Evolutionary conservation across 2,113 vertebrate genomes (phyloP).

Genomic region (Brachypodius melanocephalos): DNA sequence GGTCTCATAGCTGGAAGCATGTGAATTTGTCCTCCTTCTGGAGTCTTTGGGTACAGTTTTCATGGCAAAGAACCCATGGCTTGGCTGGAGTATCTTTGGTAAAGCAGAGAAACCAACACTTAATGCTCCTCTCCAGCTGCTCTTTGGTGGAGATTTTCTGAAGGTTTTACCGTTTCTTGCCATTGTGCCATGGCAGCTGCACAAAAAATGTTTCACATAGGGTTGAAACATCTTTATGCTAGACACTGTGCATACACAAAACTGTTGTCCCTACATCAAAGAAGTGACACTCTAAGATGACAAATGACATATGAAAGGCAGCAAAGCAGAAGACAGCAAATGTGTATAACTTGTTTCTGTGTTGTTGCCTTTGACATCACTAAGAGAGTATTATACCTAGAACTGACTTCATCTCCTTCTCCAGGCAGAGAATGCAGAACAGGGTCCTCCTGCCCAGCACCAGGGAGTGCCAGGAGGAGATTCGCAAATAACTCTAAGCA

Average conservation of each 20-base stretch:
- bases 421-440: background rate
- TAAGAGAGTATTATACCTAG: background rate
- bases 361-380: background rate
- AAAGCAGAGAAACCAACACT: background rate
- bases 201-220: background rate
- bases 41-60: background rate
- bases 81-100: background rate
- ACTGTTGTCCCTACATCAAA: background rate
- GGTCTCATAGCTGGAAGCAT: background rate
- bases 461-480: background rate
- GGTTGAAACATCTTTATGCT: background rate
- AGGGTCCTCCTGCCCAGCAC: accelerated
- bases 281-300: constrained; percentile 26
- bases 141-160: background rate
- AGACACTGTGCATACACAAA: background rate
- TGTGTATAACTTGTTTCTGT: background rate
- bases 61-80: background rate
- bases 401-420: background rate
- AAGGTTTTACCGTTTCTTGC: background rate
- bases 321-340: constrained; percentile 22
- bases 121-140: background rate
- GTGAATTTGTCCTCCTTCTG: background rate
- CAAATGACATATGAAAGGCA: constrained; percentile 1
- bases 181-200: background rate
- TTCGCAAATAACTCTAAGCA: background rate